Evolutionary conservation across 2,888 invertebrate species (phyloP), one percentile per base, ranked within the genome.

Genomic region (Eucera pruinosa): DNA sequence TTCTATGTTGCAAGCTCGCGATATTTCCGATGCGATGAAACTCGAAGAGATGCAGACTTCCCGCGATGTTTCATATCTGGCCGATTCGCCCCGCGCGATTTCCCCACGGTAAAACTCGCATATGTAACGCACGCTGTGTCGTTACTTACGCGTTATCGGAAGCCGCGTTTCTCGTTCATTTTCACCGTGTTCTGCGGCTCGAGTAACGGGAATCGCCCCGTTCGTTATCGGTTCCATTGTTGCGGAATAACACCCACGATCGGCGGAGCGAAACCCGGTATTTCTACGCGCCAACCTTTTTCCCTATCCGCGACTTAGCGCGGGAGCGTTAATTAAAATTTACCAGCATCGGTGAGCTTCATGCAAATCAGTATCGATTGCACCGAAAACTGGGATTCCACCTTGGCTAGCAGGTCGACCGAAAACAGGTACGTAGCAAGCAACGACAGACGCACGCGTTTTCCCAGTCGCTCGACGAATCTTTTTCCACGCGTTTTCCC

Each of bases 351-450:
- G 52, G 33, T 9, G 60, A 73, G 81, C 71, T 74, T 41, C 60
- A 74, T 81, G 83, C 69, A 83, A 83, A 83, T 83, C 54, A 69
- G 61, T 78, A 80, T 83, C 73, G 80, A 81, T 83, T 67, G 41
- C 60, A 18, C 50, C 3, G 78, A 54, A 43, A 66, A 62, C 54
- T 30, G 58, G 64, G 52, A 72, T 62, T 30, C 55, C 23, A 13
- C 67, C 70, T 64, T 60, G 73, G n/a, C n/a, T 33, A 50, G 18
- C 58, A 27, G 48, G 52, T 45, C 60, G 30, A 25, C 47, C 58
- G 43, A 20, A 43, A 57, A 73, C 2, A 33, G 20, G n/a, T n/a
- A n/a, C n/a, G n/a, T n/a, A n/a, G n/a, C n/a, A n/a, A n/a, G n/a
- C n/a, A n/a, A n/a, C n/a, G n/a, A n/a, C n/a, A n/a, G 15, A 33